Conservation (phyloP, 1,140 invertebrate genomes). For the Cydia amplana region DNA sequence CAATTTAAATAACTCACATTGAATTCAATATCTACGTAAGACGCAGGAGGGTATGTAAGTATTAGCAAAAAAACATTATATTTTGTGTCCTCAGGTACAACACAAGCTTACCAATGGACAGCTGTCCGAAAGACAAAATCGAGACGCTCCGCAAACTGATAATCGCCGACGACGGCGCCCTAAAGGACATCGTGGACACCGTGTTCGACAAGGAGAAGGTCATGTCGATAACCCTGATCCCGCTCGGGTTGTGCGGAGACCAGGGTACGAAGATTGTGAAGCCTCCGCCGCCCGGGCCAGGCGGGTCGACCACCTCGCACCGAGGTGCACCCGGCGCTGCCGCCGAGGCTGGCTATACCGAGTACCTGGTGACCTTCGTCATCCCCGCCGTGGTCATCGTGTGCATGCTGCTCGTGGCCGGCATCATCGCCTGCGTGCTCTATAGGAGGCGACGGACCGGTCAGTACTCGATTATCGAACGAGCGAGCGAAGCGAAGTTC, state of each 20-base stretch:
- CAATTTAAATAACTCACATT: no score
- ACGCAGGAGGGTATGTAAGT: no score
- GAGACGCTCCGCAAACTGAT: constrained; percentile 84
- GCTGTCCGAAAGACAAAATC: constrained; percentile 89
- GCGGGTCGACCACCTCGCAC: constrained; percentile 29
- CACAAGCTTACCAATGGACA: constrained; percentile 77
- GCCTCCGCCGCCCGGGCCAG: constrained; percentile 44
- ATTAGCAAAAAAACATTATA: neutral
- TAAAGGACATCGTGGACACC: constrained; percentile 41
- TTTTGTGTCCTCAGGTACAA: constrained; percentile 68
- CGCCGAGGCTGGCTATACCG: constrained; percentile 84
- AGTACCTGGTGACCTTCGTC: constrained; percentile 94
- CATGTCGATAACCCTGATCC: constrained; percentile 85
- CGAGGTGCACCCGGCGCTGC: constrained; percentile 51
- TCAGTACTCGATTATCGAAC: constrained; percentile 66
- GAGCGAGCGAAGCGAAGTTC: no score
- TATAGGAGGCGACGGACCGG: constrained; percentile 90
- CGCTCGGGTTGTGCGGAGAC: constrained; percentile 86
- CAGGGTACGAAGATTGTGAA: constrained; percentile 76
- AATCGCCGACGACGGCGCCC: constrained; percentile 82
- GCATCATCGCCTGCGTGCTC: constrained; percentile 92
- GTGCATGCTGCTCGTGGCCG: constrained; percentile 92
- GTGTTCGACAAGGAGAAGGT: constrained; percentile 80
- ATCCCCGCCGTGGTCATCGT: constrained; percentile 94
- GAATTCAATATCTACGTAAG: no score